Evolutionary conservation across 1,140 invertebrate species (phyloP).

Genomic region (Homalodisca vitripennis): DNA sequence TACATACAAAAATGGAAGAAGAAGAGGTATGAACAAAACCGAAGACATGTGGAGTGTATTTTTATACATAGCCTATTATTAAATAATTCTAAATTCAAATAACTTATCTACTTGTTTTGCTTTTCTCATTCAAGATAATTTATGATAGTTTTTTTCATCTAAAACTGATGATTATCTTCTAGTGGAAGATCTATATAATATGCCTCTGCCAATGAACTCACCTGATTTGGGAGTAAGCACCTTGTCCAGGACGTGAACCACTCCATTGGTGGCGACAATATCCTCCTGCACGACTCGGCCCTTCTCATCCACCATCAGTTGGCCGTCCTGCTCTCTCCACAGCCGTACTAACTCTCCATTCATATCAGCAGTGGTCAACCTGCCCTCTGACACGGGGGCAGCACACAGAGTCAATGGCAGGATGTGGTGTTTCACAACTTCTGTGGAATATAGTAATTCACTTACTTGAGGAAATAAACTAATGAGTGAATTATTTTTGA

Average conservation of each 20-base stretch:
- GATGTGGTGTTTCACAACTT: constrained; percentile 54
- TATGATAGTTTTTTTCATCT: too few relatives aligned
- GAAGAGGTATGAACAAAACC: too few relatives aligned
- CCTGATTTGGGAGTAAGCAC: constrained; percentile 55
- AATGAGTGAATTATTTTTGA: too few relatives aligned
- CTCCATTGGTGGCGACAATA: constrained; percentile 57
- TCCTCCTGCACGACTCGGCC: constrained; percentile 51
- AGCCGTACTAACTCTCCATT: constrained; percentile 48
- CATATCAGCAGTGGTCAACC: constrained; percentile 47
- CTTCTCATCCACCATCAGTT: constrained; percentile 49
- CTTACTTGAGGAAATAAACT: neutral
- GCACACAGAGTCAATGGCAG: constrained; percentile 57
- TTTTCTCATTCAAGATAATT: too few relatives aligned
- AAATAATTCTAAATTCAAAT: too few relatives aligned
- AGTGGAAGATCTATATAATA: too few relatives aligned
- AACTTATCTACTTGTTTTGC: too few relatives aligned
- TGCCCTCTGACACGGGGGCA: constrained; percentile 45
- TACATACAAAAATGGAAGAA: too few relatives aligned
- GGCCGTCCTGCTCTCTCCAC: constrained; percentile 47
- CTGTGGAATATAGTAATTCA: constrained; percentile 41
- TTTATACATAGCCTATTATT: too few relatives aligned
- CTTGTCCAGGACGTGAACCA: constrained; percentile 55
- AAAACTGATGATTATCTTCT: too few relatives aligned
- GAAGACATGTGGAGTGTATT: too few relatives aligned
- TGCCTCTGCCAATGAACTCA: too few relatives aligned